Conservation (phyloP, 2,113 vertebrate species). For the Hippolais icterina region DNA sequence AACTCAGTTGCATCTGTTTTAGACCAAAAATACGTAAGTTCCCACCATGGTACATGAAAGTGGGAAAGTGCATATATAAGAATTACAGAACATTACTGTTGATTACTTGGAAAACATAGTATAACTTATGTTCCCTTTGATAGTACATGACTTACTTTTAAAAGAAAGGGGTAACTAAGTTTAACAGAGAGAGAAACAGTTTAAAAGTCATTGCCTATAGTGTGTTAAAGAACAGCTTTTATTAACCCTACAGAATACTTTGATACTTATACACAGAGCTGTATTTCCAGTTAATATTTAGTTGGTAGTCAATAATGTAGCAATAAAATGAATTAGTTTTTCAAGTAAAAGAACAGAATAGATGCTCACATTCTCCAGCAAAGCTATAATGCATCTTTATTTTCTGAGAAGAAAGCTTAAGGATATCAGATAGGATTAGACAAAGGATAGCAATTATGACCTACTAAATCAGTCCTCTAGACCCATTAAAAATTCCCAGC, state of each 20-base stretch:
- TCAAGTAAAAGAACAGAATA: not conserved
- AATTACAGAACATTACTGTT: not conserved
- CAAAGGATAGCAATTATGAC: not conserved
- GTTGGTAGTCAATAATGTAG: not conserved
- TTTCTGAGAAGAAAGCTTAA: constrained; percentile 3
- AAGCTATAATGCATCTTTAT: not conserved
- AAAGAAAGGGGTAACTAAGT: not conserved
- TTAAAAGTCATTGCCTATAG: not conserved
- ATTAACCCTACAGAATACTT: not conserved
- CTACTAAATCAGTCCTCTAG: not conserved
- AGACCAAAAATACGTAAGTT: rapidly evolving
- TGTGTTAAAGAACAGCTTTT: not conserved
- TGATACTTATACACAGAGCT: not conserved
- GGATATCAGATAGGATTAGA: not conserved
- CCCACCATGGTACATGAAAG: not conserved
- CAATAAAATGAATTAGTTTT: not conserved
- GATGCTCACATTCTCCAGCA: not conserved
- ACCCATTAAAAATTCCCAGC: not conserved
- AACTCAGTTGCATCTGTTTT: not conserved
- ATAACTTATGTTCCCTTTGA: not conserved
- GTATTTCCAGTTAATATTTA: constrained; percentile 19
- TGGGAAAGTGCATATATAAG: not conserved
- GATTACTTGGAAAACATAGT: not conserved
- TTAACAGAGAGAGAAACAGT: not conserved
- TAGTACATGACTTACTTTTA: not conserved